Evolutionary conservation across 2,888 invertebrate genomes (phyloP).

Genomic region (Euplagia quadripunctaria): DNA sequence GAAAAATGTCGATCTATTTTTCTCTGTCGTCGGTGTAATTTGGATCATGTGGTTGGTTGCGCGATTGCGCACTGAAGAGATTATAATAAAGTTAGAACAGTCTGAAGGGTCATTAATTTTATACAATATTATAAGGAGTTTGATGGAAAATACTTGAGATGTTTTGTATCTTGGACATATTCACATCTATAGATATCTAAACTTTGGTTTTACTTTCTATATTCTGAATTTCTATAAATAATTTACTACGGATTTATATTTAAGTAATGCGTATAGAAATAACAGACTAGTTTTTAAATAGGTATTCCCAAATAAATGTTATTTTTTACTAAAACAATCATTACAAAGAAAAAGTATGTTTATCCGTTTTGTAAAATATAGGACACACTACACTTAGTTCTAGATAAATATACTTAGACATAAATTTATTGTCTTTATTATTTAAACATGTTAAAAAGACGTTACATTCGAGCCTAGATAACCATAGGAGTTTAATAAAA

Average conservation of each 20-base stretch:
- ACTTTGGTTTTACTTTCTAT: neutral
- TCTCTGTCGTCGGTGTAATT: conserved; percentile 75
- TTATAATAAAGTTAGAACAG: conserved; percentile 74
- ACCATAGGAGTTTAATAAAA: neutral
- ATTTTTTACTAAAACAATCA: no score
- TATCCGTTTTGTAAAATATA: no score
- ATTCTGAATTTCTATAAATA: neutral
- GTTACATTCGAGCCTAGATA: neutral
- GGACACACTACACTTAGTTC: neutral
- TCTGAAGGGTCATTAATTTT: conserved; percentile 73
- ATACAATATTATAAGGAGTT: conserved; percentile 63
- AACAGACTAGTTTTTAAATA: no score
- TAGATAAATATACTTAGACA: neutral
- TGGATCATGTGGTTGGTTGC: conserved; percentile 75
- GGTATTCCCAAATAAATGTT: no score
- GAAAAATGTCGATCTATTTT: conserved; percentile 79
- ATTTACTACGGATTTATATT: no score
- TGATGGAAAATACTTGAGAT: conserved; percentile 58
- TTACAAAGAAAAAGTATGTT: no score
- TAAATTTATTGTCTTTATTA: neutral
- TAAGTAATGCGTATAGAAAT: no score
- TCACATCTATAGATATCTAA: neutral
- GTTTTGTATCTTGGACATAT: conserved; percentile 45
- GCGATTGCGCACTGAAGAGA: conserved; percentile 73
- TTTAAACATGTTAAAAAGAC: no score